Conservation (phyloP, 2,113 vertebrate species). For the Morphnarchus princeps region DNA sequence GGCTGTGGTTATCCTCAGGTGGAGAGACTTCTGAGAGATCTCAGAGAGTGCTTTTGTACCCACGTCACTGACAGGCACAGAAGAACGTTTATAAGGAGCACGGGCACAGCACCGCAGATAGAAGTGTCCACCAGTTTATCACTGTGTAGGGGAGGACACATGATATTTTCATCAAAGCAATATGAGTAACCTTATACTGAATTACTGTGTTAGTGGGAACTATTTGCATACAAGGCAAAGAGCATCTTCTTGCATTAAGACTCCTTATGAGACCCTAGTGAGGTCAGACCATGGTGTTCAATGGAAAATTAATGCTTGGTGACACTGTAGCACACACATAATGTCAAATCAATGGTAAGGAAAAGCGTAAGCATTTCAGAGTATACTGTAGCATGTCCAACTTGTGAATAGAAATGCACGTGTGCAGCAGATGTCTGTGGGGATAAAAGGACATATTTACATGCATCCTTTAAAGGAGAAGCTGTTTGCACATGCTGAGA, state of each 20-base stretch:
- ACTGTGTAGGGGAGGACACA: not conserved
- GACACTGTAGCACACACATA: not conserved
- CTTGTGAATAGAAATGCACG: not conserved
- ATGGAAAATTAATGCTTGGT: not conserved
- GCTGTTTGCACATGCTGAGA: not conserved
- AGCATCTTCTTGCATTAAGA: not conserved
- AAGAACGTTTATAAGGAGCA: not conserved
- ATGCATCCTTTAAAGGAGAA: not conserved
- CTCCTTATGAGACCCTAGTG: not conserved
- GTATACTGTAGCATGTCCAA: not conserved
- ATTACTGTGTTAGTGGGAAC: not conserved
- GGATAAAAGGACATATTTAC: not conserved
- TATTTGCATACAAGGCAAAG: not conserved
- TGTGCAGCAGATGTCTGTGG: not conserved
- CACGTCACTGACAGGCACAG: accelerated
- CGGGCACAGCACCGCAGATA: not conserved
- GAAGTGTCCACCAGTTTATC: not conserved
- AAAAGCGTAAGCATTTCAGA: not conserved
- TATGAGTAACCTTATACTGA: not conserved
- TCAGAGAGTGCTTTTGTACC: not conserved
- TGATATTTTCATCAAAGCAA: not conserved
- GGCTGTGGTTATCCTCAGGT: not conserved
- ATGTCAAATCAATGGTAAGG: not conserved
- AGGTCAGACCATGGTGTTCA: not conserved
- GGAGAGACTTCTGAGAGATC: not conserved